Base-by-base conservation (phyloP, 2,113 vertebrate species). In the Heterotis niloticus region DNA sequence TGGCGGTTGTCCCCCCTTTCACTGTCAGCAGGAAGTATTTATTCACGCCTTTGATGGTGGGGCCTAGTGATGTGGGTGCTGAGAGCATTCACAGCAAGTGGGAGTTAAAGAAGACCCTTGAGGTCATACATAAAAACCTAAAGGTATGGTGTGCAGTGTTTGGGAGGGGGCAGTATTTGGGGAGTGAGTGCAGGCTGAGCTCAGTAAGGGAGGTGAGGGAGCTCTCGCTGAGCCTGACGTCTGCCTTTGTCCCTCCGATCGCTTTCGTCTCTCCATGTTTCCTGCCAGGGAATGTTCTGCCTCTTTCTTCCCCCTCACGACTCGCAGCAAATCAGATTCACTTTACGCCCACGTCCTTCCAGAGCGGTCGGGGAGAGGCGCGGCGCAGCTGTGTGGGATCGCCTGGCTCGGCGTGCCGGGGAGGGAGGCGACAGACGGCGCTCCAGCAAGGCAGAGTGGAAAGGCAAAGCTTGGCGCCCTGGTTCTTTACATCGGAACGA, bases 321-420 rank as follows among this genome's bases (percentile, higher is more conserved):
- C 82, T 83, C 77, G 0, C 64, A 79, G 83, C 85, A 86, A 87
- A 89, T 85, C 64, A 29, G 88, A 85, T 90, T 88, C 69, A 4
- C 84, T 85, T 81, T 85, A 88, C 81, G 78, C 88, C 88, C 88
- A 88, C 89, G 76, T 87, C 88, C 86, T 88, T 79, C 80, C 24
- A 72, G 83, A 82, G 77, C 72, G 83, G 85, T 86, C 80, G 80
- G 82, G 85, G 85, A 82, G 76, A 81, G 83, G 76, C 69, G 64
- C 68, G 85, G 79, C 85, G 83, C 85, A 86, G 85, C 81, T 75
- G 86, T 84, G 86, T 84, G 78, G 84, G 86, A 60, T 82, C 79
- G 56, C 62, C 81, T 78, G 57, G 79, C 79, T 81, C 76, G 79
- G 51, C 24, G 70, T 62, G 44, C 73, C 67, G 12, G 28, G 29